Evolutionary conservation across 1,140 invertebrate species (phyloP).

Genomic region (Drosophila bocki): DNA sequence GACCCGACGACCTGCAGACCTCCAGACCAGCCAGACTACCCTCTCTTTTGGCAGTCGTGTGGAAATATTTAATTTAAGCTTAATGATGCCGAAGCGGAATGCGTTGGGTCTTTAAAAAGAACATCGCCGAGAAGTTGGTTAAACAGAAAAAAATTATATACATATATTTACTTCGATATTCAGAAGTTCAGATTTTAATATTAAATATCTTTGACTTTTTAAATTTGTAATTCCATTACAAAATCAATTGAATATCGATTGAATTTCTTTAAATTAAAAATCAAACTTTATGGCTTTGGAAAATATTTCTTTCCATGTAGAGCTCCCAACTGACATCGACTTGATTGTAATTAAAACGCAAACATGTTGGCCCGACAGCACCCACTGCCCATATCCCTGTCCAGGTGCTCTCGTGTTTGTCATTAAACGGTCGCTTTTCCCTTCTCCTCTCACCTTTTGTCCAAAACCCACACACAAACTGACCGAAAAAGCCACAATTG

Average conservation of each 20-base stretch:
- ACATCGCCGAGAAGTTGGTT: constrained; percentile 11
- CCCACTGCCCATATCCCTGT: constrained; percentile 5
- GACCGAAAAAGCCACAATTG: constrained; percentile 77
- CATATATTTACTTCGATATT: neutral
- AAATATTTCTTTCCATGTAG: constrained; percentile 2
- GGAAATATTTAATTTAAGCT: constrained; percentile 83
- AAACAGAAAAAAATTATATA: neutral
- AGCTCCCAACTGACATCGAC: constrained; percentile 32
- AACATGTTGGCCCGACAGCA: constrained; percentile 46
- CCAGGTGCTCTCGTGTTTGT: constrained; percentile 61
- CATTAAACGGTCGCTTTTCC: constrained; percentile 62
- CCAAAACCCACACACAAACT: constrained; percentile 65
- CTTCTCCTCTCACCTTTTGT: constrained; percentile 2
- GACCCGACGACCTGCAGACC: constrained; percentile 6
- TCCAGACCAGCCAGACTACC: constrained; percentile 10
- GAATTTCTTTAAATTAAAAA: neutral
- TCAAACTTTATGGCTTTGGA: neutral
- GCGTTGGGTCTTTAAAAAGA: constrained; percentile 68
- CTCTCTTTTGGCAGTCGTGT: constrained; percentile 54
- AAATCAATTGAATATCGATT: neutral
- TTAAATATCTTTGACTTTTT: no score
- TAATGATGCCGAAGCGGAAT: constrained; percentile 75
- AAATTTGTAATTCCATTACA: no score
- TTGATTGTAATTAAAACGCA: constrained; percentile 80
- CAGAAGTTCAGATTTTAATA: neutral